Base-by-base conservation (phyloP, 2,888 invertebrate genomes). In the Pandemis heparana region DNA sequence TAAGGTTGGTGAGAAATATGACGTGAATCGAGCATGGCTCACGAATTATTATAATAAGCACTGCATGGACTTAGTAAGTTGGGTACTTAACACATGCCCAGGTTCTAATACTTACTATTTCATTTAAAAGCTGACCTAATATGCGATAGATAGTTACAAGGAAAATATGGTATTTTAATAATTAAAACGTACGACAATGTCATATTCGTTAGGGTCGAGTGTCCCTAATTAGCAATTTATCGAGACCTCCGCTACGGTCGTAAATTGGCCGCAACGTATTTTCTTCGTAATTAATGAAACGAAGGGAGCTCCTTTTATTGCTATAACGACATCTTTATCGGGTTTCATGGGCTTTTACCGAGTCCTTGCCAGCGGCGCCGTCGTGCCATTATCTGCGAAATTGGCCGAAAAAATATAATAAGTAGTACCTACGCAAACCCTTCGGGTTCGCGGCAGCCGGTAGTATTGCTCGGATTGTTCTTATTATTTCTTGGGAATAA, bases 1-100 rank as follows among this genome's bases (percentile, higher is more conserved):
- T 75, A 98, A 98, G 97, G 98, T 98, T 91, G 88, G 78, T 9
- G 10, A 18, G 23, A 32, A 32, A 32, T 32, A 32, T 32, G 23
- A 32, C 23, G 23, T 32, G 23, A 32, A 32, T 32, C 23, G 23
- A 32, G 23, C 4, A 32, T 32, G 23, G 4, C 23, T 32, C 23
- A 32, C 23, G 1, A 32, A 32, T 32, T 32, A 32, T 32, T 32
- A 32, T 32, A 32, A 32, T 32, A 32, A 23, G 23, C 23, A 32
- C 23, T 32, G 23, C 3, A n/a, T n/a, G n/a, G n/a, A n/a, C n/a
- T n/a, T n/a, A 32, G 23, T 32, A 32, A 32, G 23, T 32, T n/a
- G n/a, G 23, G 23, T 32, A 32, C 1, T 32, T 32, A 32, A 2
- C 23, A 32, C 4, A 32, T 32, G 23, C 23, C 10, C 9, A 46